Evolutionary conservation across 23 tunicate species (phyloP).

Genomic region (Trididemnum miniatum): DNA sequence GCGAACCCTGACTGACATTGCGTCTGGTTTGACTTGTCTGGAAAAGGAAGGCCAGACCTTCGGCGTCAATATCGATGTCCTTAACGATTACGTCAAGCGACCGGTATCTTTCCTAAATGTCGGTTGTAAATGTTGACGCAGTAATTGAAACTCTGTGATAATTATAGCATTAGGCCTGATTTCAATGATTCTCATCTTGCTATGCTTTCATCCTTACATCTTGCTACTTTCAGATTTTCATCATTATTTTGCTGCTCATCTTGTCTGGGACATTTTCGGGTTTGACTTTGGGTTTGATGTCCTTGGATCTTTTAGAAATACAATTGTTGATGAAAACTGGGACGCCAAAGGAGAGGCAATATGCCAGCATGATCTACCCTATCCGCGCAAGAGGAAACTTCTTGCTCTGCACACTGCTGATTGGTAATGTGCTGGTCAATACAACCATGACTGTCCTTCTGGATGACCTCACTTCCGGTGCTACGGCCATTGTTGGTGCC

Average conservation of each 20-base stretch:
- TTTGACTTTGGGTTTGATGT: slow-evolving; percentile 91
- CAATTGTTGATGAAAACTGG: slow-evolving; percentile 93
- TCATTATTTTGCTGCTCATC: slow-evolving; percentile 54
- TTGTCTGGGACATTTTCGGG: slow-evolving; percentile 96
- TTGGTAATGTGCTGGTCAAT: slow-evolving; percentile 97
- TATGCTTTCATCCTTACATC: no score
- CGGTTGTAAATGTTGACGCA: no score
- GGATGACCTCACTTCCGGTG: slow-evolving; percentile 72
- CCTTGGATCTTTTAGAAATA: slow-evolving; percentile 92
- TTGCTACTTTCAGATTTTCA: no score
- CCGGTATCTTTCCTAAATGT: no score
- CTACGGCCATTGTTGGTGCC: slow-evolving; percentile 82
- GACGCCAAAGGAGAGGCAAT: slow-evolving; percentile 56
- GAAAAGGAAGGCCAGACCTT: no score
- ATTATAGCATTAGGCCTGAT: no score
- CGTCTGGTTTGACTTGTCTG: no score
- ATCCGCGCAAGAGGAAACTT: slow-evolving; percentile 84
- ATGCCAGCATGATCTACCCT: slow-evolving; percentile 71
- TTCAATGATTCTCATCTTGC: no score
- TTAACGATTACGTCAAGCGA: no score
- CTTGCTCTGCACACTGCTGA: slow-evolving; percentile 82
- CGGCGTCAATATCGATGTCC: no score
- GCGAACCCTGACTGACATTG: no score
- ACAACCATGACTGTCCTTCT: slow-evolving; percentile 85
- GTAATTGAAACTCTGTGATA: no score